Evolutionary conservation across 1,140 invertebrate species (phyloP).

Genomic region (Neotoxoptera formosana): DNA sequence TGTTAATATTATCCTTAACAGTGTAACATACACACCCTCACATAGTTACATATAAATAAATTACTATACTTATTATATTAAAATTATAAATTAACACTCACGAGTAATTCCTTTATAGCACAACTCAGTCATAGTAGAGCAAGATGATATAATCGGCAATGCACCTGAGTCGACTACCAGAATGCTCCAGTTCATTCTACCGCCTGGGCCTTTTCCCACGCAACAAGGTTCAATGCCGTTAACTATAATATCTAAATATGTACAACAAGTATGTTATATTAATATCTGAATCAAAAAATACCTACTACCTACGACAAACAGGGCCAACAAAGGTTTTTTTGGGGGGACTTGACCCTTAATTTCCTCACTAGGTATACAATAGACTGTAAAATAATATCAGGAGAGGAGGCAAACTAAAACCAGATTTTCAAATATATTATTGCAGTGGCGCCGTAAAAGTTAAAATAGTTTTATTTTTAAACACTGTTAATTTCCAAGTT

Average conservation of each 20-base stretch:
- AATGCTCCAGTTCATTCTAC: conserved; percentile 79
- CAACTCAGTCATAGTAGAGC: conserved; percentile 99
- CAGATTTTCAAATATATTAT: too few species aligned
- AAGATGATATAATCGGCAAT: conserved; percentile 98
- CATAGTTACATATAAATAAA: conserved; percentile 5
- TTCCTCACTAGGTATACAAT: too few species aligned
- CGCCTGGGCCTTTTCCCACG: background rate
- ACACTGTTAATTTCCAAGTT: too few species aligned
- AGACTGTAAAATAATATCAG: too few species aligned
- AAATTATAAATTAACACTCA: conserved; percentile 66
- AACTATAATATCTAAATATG: background rate
- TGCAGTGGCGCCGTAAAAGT: background rate
- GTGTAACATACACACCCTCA: background rate
- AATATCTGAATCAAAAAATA: too few species aligned
- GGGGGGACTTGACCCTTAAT: too few species aligned
- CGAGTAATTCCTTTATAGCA: conserved; percentile 97
- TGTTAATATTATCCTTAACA: background rate
- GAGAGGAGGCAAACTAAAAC: too few species aligned
- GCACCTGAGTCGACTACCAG: conserved; percentile 96
- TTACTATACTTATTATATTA: background rate
- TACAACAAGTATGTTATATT: background rate
- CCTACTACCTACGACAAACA: too few species aligned
- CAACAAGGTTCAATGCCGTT: background rate
- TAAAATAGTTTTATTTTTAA: too few species aligned
- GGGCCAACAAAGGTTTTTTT: too few species aligned